phyloP scores from a whole-genome alignment of 2,888 invertebrate species.

The Agrotis clavis region DNA sequence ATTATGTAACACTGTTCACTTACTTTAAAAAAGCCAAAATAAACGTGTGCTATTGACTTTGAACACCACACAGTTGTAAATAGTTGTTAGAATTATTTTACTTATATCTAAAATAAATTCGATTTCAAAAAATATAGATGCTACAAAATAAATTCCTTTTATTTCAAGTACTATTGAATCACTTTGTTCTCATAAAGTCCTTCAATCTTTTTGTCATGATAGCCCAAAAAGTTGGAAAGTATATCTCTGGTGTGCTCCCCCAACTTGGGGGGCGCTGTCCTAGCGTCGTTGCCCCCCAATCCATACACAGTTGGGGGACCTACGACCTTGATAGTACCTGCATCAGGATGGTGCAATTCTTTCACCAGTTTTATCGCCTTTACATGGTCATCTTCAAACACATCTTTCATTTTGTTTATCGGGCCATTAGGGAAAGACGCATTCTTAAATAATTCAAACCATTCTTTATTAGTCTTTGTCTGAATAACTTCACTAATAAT shows the following conservation, averaged over 20 bases:
- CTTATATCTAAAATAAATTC: not conserved
- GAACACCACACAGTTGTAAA: not conserved
- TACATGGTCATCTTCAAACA: constrained; percentile 97
- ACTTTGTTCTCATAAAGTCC: constrained; percentile 87
- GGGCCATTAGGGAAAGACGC: constrained; percentile 97
- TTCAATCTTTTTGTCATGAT: constrained; percentile 91
- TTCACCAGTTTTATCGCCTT: constrained; percentile 93
- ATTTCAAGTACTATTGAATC: constrained; percentile 69
- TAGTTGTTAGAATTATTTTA: not conserved
- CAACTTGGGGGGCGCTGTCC: constrained; percentile 95
- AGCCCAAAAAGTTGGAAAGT: constrained; percentile 93
- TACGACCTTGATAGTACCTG: constrained; percentile 94
- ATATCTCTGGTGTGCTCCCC: constrained; percentile 97
- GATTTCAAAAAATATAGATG: constrained; percentile 10
- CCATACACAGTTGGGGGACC: constrained; percentile 97
- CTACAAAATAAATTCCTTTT: not conserved
- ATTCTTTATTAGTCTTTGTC: constrained; percentile 94
- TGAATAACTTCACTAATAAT: constrained; percentile 91
- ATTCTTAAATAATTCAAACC: constrained; percentile 93
- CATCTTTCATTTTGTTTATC: constrained; percentile 96
- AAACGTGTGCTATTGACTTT: not conserved
- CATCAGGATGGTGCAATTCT: constrained; percentile 93
- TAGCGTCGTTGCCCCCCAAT: constrained; percentile 93
- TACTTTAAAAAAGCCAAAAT: not conserved
- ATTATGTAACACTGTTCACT: not conserved